phyloP scores from a whole-genome alignment of 92 coral and sea anemone species.

The Parazoanthus darwini region DNA sequence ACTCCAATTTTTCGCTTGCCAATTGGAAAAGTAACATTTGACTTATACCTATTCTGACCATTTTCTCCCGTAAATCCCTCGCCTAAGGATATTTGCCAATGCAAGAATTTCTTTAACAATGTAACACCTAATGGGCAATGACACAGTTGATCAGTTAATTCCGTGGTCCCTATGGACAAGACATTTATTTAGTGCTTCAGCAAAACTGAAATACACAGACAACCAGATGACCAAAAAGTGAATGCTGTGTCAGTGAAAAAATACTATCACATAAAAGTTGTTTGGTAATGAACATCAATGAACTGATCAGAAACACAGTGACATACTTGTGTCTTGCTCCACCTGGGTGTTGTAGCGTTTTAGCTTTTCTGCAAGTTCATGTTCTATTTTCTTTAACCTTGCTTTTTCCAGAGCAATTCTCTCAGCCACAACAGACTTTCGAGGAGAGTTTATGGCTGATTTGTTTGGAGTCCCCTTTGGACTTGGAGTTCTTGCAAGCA shows the following conservation, averaged over 20 bases:
- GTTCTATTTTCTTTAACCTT: constrained; percentile 77
- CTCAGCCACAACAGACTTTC: constrained; percentile 65
- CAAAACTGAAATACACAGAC: too few relatives aligned
- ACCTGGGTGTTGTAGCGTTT: constrained; percentile 58
- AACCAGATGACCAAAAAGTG: too few relatives aligned
- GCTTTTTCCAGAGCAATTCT: constrained; percentile 83
- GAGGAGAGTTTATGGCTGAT: constrained; percentile 49
- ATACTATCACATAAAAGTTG: not conserved
- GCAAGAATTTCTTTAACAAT: too few relatives aligned
- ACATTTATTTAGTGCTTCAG: too few relatives aligned
- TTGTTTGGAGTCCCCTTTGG: constrained; percentile 48
- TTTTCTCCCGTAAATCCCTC: too few relatives aligned
- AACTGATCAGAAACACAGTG: not conserved
- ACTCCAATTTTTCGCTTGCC: too few relatives aligned
- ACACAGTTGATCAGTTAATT: too few relatives aligned
- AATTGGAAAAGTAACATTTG: too few relatives aligned
- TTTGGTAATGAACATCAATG: not conserved
- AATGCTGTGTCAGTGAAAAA: not conserved
- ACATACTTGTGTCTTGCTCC: constrained; percentile 4
- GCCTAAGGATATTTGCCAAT: too few relatives aligned
- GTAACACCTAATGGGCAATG: too few relatives aligned
- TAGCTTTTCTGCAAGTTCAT: constrained; percentile 79
- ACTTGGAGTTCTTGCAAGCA: not conserved
- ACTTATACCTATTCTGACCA: too few relatives aligned
- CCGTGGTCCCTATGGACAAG: too few relatives aligned